Base-by-base conservation (phyloP, 2,797 vertebrate genomes). In the Argya squamiceps region DNA sequence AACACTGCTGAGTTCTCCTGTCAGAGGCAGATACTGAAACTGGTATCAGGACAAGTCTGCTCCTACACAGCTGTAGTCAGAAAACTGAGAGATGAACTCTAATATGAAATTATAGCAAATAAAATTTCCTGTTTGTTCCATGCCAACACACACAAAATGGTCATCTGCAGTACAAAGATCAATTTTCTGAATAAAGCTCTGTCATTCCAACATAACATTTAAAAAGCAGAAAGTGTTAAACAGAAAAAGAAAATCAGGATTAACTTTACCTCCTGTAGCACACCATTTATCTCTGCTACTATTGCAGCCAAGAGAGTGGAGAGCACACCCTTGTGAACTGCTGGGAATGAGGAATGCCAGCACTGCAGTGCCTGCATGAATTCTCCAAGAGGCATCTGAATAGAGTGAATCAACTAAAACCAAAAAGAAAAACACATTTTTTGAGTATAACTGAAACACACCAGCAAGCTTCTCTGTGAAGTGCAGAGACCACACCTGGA, bases 241-340 rank as follows among this genome's bases (percentile, higher is more conserved):
- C 8, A 59, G 55, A 37, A 68, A 27, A 67, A 59, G n/a, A 39
- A 52, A 75, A 13, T 44, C 34, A 75, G 15, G n/a, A 73, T 79
- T 79, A 74, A 79, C 44, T 89, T 96, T 96, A 99, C 99, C 99
- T 99, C 99, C 62, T 98, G 98, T 6, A 99, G 97, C 26, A 71
- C 55, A 75, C 98, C 97, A 86, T 95, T 98, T 55, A 98, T 98
- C 88, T 99, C 99, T 59, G 99, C 99, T 24, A 99, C 81, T 59
- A 98, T 96, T 12, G 98, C 97, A 2, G 99, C 99, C 18, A 99
- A 97, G 30, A 99, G 90, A 12, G 99, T 99, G 5, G 99, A 99
- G 78, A 99, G 98, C 27, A 99, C 91, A 8, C 98, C 98, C 2
- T 82, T 96, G 91, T 98, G 98, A 73, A 99, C 83, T 15, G 96